phyloP scores from a whole-genome alignment of 1,140 invertebrate species.

The Doryteuthis pealeii region DNA sequence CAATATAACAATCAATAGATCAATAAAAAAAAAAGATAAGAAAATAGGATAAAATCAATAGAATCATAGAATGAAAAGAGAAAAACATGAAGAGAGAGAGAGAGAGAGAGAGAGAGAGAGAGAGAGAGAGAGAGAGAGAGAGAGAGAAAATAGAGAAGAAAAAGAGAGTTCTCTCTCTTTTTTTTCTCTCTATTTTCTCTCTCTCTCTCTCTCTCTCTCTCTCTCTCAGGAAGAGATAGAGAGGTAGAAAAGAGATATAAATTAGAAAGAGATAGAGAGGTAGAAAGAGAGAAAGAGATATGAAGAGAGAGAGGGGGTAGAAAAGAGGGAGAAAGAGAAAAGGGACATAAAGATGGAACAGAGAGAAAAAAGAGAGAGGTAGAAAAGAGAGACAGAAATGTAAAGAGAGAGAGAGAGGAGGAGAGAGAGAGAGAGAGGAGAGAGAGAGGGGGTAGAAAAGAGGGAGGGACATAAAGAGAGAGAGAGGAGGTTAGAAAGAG shows the following conservation, averaged over 20 bases:
- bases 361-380: neutral
- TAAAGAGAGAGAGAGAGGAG: slow-evolving; percentile 3
- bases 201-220: too few relatives aligned
- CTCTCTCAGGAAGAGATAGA: neutral
- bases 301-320: neutral
- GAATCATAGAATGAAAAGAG: neutral
- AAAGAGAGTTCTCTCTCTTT: too few relatives aligned
- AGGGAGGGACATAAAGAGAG: neutral
- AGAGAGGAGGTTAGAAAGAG: neutral
- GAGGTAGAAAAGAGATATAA: neutral
- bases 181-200: too few relatives aligned
- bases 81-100: neutral
- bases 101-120: neutral
- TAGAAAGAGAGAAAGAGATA: neutral
- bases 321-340: neutral
- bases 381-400: neutral
- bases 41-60: too few relatives aligned
- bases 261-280: neutral
- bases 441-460: neutral
- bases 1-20: too few relatives aligned
- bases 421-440: slow-evolving; percentile 11
- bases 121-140: neutral
- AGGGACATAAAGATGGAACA: neutral
- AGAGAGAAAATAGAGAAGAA: neutral
- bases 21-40: too few relatives aligned